Percentiles rank a stretch among this genome's conserved stretches.
These are phyloP conservation scores for Limenitis camilla DNA, from an alignment of 2,888 invertebrate genomes.

Conservation along the genomic window DNA sequence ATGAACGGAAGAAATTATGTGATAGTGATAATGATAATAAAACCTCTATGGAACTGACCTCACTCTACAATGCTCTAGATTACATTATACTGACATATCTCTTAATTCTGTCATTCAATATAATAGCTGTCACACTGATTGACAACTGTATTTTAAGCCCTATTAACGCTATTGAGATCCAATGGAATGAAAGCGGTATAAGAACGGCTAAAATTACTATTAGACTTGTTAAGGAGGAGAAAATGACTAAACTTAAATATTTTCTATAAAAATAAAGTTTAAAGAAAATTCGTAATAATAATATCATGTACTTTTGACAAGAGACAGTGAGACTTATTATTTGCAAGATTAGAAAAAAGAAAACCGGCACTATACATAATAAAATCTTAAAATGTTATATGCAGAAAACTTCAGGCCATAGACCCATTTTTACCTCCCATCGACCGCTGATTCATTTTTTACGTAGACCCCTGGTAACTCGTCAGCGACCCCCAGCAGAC, in stretches of 20 bases:
- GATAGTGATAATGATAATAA: slow-evolving; percentile 47
- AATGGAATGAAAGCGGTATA: slow-evolving; percentile 5
- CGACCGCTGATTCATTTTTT: too few relatives aligned
- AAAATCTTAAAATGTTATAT: too few relatives aligned
- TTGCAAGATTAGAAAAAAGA: too few relatives aligned
- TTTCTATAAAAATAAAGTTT: too few relatives aligned
- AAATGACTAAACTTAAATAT: neutral
- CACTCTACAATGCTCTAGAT: slow-evolving; percentile 58
- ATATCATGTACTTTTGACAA: too few relatives aligned
- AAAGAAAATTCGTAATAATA: too few relatives aligned
- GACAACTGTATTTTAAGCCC: slow-evolving; percentile 27
- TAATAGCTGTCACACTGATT: slow-evolving; percentile 46
- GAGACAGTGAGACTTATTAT: too few relatives aligned
- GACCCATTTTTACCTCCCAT: too few relatives aligned
- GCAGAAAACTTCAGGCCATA: too few relatives aligned
- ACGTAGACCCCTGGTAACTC: too few relatives aligned
- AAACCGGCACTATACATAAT: too few relatives aligned
- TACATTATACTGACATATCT: slow-evolving; percentile 46
- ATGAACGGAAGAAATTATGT: slow-evolving; percentile 63
- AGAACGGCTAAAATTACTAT: slow-evolving; percentile 1
- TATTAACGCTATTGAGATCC: slow-evolving; percentile 13
- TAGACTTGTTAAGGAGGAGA: neutral
- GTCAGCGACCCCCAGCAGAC: too few relatives aligned
- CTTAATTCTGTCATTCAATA: slow-evolving; percentile 25
- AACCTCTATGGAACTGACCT: slow-evolving; percentile 58